Evolutionary conservation across 2,797 vertebrate genomes (phyloP), one percentile per base, ranked within the genome.

Genomic region (Sternotherus odoratus): DNA sequence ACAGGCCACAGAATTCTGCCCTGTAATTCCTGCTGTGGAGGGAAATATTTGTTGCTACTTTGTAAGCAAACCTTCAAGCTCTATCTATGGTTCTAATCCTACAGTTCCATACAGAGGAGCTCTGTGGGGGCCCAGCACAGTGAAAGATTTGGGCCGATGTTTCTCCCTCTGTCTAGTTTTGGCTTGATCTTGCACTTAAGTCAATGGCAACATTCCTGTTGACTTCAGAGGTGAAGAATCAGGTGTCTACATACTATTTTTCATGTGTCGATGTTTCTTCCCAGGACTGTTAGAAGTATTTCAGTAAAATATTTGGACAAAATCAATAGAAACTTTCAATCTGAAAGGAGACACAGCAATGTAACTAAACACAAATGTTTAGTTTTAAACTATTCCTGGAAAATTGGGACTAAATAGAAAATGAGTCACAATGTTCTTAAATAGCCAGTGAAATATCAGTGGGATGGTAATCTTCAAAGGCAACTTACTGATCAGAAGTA

Each of bases 21-120:
- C 66, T 79, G 21, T 53, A 77, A 77, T 46, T 94, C 94, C 89
- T 94, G 94, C 86, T 93, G 80, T 0, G 0, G 75, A 81, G 90
- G 88, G 36, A 92, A 87, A 39, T 84, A n/a, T 54, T 91, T 26
- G 3, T 26, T 82, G 79, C 51, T 88, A 51, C 82, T 86, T 83
- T 36, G 63, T 57, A 0, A 9, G 57, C 74, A 54, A 63, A 1
- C 36, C 6, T 53, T 83, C 24, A 24, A 54, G 53, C 24, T 8
- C 53, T 54, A 5, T 23, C 53, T 54, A 23, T 54, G 8, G 23
- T 54, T 21, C 53, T 54, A 23, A 54, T 63, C 16, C 30, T n/a
- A 24, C 6, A 63, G 4, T 63, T n/a, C 33, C 15, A 33, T 63
- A 9, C 49, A 33, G 33, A 2, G 46, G 46, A 49, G 86, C 89